phyloP scores from a whole-genome alignment of 2,888 invertebrate species.

The Cataglyphis albicans region DNA sequence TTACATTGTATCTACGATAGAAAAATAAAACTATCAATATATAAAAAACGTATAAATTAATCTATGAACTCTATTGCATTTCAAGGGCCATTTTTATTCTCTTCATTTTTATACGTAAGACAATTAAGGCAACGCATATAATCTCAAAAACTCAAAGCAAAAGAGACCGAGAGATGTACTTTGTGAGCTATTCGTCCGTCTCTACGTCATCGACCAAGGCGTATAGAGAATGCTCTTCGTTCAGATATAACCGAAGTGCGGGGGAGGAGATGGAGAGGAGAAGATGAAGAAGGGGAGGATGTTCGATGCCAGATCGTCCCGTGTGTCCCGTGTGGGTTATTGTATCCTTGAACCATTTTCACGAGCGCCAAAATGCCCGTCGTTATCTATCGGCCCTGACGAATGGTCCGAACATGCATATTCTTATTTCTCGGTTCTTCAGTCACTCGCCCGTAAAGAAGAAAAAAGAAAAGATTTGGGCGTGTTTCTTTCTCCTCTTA shows the following conservation, averaged over 20 bases:
- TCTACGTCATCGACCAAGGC: conserved; percentile 31
- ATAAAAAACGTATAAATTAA: neutral
- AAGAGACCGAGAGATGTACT: neutral
- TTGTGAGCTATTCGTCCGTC: neutral
- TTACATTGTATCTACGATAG: neutral
- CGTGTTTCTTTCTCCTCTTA: neutral
- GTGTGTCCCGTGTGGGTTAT: conserved; percentile 43
- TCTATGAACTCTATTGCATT: no score
- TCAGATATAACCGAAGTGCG: conserved; percentile 5
- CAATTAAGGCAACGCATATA: neutral
- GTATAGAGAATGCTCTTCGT: neutral
- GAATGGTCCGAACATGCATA: neutral
- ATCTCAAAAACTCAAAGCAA: neutral
- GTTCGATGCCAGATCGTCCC: conserved; percentile 15
- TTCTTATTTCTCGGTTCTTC: neutral
- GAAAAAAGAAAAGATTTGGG: neutral
- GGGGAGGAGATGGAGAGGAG: neutral
- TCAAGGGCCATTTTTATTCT: neutral
- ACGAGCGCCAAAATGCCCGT: conserved; percentile 24
- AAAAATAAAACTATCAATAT: neutral
- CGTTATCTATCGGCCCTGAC: conserved; percentile 57
- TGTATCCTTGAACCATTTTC: conserved; percentile 55
- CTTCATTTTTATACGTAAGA: neutral
- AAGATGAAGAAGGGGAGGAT: neutral
- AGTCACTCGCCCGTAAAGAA: neutral